Evolutionary conservation across 2,113 vertebrate genomes (phyloP), one percentile per base, ranked within the genome.

Genomic region (Rissa tridactyla): DNA sequence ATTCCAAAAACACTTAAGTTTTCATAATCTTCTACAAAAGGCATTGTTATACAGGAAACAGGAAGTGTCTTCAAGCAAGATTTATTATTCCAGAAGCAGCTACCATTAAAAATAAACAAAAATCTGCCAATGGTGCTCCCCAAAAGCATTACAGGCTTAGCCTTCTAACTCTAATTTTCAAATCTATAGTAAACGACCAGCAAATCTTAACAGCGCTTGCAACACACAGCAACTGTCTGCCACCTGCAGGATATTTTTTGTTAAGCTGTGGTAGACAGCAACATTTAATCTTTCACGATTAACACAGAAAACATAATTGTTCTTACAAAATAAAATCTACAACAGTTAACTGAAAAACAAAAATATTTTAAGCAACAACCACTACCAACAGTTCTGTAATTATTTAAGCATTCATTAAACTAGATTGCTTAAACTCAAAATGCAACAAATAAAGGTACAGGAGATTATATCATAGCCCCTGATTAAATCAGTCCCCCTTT

Each of bases 171-270:
- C 32, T 15, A 13, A 36, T 26, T 87, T 83, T 65, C 64, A 90
- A 78, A 80, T 13, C 34, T 23, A 20, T 6, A 32, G 15, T 23
- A 69, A 30, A 4, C 3, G 15, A 75, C 15, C 2, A 4, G 19
- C 11, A 71, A 94, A 80, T 20, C 52, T 69, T 46, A 47, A 32
- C 29, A 79, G 73, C 13, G 11, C 7, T 79, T 25, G 21, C 26
- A 88, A 64, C 15, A 27, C 16, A 27, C 47, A 83, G 86, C 32
- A 68, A 44, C 52, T 58, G 72, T 18, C 88, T 94, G 96, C 92
- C 92, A 93, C 88, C 95, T 96, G 86, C 90, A 93, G 94, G 92
- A 13, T 81, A 29, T 17, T 78, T 71, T 81, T 72, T 57, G 57
- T 58, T 66, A 46, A 57, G 51, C 64, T 73, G 58, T 0, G 0